Evolutionary conservation across 2,797 vertebrate species (phyloP).

Genomic region (Cyprinella venusta): DNA sequence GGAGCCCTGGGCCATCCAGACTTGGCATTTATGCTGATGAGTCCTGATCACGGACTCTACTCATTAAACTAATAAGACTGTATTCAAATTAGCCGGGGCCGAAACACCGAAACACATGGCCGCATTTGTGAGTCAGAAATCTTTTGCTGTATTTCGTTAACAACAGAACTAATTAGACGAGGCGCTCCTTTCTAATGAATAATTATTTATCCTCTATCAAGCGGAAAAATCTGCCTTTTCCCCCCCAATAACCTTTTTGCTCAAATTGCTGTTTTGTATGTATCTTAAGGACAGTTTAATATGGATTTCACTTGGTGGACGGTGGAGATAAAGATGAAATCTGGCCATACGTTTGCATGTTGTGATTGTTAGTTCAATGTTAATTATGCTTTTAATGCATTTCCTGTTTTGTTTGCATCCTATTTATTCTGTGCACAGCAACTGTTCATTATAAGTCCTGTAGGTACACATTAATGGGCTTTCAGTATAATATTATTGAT

Average conservation of each 20-base stretch:
- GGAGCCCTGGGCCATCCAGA: slow-evolving; percentile 84
- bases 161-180: slow-evolving; percentile 73
- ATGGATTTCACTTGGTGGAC: slow-evolving; percentile 37
- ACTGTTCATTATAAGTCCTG: neutral
- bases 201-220: slow-evolving; percentile 77
- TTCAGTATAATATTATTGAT: neutral
- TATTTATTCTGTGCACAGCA: neutral
- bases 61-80: slow-evolving; percentile 99
- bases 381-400: slow-evolving; percentile 15
- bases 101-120: slow-evolving; percentile 61
- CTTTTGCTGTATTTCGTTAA: slow-evolving; percentile 64
- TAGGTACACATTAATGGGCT: neutral
- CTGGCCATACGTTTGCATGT: neutral
- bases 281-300: slow-evolving; percentile 38
- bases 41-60: slow-evolving; percentile 93
- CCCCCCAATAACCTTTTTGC: slow-evolving; percentile 56
- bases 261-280: slow-evolving; percentile 51
- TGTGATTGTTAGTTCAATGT: slow-evolving; percentile 5
- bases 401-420: neutral
- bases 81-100: slow-evolving; percentile 89
- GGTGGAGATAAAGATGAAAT: slow-evolving; percentile 5
- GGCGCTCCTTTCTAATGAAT: slow-evolving; percentile 72
- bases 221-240: slow-evolving; percentile 68
- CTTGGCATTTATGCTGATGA: slow-evolving; percentile 93
- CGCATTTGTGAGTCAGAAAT: slow-evolving; percentile 44